Conservation (phyloP, 1,140 invertebrate genomes). For the Diorhabda elongata region DNA sequence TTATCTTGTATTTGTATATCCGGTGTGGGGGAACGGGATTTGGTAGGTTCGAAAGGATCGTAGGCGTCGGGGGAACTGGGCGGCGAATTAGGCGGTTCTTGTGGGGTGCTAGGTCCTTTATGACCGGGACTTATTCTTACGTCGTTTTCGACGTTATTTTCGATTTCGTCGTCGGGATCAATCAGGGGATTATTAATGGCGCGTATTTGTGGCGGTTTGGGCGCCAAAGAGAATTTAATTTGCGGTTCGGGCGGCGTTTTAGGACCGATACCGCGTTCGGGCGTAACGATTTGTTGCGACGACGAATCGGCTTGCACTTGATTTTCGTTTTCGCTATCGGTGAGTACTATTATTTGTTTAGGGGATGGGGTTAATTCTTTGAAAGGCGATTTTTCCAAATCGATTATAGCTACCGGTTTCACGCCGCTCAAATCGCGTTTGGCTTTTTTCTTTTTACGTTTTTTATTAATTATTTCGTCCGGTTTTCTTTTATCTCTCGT, state of each 20-base stretch:
- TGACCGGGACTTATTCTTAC: slow-evolving; percentile 44
- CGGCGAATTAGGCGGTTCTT: slow-evolving; percentile 58
- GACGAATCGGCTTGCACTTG: slow-evolving; percentile 36
- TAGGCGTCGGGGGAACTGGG: slow-evolving; percentile 71
- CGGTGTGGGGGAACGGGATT: slow-evolving; percentile 62
- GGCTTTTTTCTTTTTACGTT: slow-evolving; percentile 36
- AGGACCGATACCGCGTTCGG: slow-evolving; percentile 51
- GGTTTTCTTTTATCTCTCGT: slow-evolving; percentile 49
- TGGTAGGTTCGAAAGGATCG: slow-evolving; percentile 84
- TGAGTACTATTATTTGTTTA: slow-evolving; percentile 73
- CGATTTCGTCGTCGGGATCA: slow-evolving; percentile 49
- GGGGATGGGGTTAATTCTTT: slow-evolving; percentile 73
- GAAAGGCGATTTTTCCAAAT: slow-evolving; percentile 77
- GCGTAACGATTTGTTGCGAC: slow-evolving; percentile 40
- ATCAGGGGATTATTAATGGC: slow-evolving; percentile 60
- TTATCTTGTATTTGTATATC: slow-evolving; percentile 33
- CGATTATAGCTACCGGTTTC: slow-evolving; percentile 79
- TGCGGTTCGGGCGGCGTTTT: slow-evolving; percentile 73
- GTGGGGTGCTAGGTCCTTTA: slow-evolving; percentile 61
- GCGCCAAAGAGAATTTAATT: slow-evolving; percentile 62
- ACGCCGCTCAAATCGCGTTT: slow-evolving; percentile 50
- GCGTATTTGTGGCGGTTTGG: slow-evolving; percentile 57
- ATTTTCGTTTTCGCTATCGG: slow-evolving; percentile 68
- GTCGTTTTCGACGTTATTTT: slow-evolving; percentile 45
- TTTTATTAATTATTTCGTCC: slow-evolving; percentile 49